Evolutionary conservation across 2,113 vertebrate genomes (phyloP), one percentile per base, ranked within the genome.

Genomic region (Muntiacus reevesi): DNA sequence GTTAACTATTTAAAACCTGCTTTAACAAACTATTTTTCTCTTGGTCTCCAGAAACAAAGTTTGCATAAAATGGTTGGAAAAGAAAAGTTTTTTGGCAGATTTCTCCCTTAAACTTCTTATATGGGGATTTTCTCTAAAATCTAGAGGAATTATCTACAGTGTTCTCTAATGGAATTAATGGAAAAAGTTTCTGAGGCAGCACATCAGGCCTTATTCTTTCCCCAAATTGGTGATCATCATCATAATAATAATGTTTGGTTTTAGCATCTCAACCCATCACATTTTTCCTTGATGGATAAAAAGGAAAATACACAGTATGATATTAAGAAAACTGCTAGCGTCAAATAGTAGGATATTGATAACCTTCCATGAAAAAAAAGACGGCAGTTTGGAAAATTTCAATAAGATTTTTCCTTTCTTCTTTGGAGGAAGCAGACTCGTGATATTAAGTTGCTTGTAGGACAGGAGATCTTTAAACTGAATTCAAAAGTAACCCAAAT

Each of bases 71-170:
- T 88, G 12, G 3, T 92, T 93, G 43, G 59, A 94, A 84, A 97
- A 82, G 87, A 95, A 81, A 50, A 94, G 57, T 95, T 98, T 96
- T 98, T 95, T 82, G 97, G 95, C 97, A 97, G 97, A 95, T 98
- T 94, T 96, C n/a, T 94, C 95, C 74, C 27, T 95, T 84, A 50
- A 87, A 33, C 78, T 82, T 93, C 50, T 85, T 96, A 28, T 3
- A 92, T 82, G 96, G 92, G 67, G 36, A 60, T 97, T 96, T 98
- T 96, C 96, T 95, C 96, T 97, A 92, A 7, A 71, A 17, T 93
- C 78, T 96, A 83, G 96, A 85, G 91, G 81, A 91, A 87, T 57
- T 21, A 2, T 74, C 21, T 76, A 23, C 40, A 92, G 1, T 87
- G 87, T 89, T 64, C n/a, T 40, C 19, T 78, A 43, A 43, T 88